phyloP scores from a whole-genome alignment of 2,888 invertebrate species.

The Phrixothrix hirtus region DNA sequence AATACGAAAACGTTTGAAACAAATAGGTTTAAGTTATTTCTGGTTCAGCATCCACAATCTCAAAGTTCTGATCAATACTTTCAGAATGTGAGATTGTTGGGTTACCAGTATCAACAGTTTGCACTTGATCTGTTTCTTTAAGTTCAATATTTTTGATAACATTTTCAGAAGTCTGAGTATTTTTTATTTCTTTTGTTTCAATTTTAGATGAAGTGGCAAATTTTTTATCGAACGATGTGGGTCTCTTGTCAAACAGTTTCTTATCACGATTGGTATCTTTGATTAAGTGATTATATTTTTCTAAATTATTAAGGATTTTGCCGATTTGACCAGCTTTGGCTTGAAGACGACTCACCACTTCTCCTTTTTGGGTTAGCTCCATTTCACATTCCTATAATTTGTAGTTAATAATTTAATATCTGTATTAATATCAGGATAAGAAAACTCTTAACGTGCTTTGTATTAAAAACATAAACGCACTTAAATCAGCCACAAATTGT shows the following conservation, averaged over 20 bases:
- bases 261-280: slow-evolving; percentile 57
- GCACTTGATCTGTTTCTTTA: slow-evolving; percentile 1
- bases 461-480: neutral
- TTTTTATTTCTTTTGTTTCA: slow-evolving; percentile 14
- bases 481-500: neutral
- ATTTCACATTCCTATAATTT: slow-evolving; percentile 85
- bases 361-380: slow-evolving; percentile 94
- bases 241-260: slow-evolving; percentile 35
- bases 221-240: slow-evolving; percentile 25
- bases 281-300: slow-evolving; percentile 79
- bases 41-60: slow-evolving; percentile 9
- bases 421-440: neutral
- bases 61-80: slow-evolving; percentile 12
- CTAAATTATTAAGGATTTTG: slow-evolving; percentile 87
- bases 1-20: neutral
- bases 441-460: too few relatives aligned
- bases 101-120: neutral
- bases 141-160: neutral
- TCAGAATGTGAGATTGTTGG: slow-evolving; percentile 5
- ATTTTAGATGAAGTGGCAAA: slow-evolving; percentile 15
- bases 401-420: slow-evolving; percentile 2
- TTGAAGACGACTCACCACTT: slow-evolving; percentile 93
- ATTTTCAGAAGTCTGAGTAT: slow-evolving; percentile 2
- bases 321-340: slow-evolving; percentile 95
- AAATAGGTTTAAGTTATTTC: slow-evolving; percentile 11